Conservation (phyloP, 2,113 vertebrate species). For the Charadrius vociferus region DNA sequence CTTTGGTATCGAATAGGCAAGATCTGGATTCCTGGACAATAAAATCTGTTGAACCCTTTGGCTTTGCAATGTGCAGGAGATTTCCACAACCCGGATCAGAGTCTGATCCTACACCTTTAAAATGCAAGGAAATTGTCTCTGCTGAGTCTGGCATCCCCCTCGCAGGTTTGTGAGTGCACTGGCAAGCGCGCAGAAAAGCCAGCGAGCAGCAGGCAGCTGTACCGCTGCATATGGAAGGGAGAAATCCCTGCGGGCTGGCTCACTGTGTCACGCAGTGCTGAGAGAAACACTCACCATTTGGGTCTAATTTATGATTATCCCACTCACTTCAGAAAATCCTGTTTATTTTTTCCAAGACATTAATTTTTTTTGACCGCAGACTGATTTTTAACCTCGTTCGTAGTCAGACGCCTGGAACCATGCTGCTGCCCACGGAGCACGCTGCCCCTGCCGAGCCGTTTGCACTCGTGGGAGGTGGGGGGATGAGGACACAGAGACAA, state of each 20-base stretch:
- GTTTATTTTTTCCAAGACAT: background rate
- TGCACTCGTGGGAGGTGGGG: fast-evolving
- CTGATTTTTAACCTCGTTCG: background rate
- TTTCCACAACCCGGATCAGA: background rate
- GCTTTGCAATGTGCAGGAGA: background rate
- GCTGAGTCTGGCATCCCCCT: background rate
- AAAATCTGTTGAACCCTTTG: background rate
- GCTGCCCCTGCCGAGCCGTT: background rate
- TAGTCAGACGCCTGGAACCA: background rate
- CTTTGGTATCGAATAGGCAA: background rate
- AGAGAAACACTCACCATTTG: background rate
- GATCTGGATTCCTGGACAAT: background rate
- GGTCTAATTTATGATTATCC: background rate
- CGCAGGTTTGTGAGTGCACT: background rate
- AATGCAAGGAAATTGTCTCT: background rate
- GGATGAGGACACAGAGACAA: background rate
- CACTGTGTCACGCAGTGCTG: background rate
- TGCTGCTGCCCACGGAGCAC: fast-evolving
- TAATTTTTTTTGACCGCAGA: background rate
- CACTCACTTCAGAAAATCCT: background rate
- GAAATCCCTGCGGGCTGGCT: background rate
- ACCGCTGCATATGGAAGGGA: background rate
- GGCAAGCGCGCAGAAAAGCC: background rate
- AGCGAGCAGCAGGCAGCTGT: background rate
- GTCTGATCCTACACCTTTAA: background rate